Evolutionary conservation across 1,140 invertebrate species (phyloP).

Genomic region (Amyelois transitella): DNA sequence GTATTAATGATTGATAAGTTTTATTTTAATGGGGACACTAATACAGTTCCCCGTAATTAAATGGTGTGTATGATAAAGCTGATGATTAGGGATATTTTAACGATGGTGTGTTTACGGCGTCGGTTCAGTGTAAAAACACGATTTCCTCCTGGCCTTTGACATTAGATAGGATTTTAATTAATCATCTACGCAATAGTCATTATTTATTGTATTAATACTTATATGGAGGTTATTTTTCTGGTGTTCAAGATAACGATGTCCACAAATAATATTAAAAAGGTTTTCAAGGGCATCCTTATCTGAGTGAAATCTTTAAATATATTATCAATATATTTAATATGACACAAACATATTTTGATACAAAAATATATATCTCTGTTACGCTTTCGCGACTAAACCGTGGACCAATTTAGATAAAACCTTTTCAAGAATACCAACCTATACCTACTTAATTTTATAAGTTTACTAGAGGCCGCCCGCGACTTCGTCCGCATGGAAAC

Average conservation of each 20-base stretch:
- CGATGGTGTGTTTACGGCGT: slow-evolving; percentile 37
- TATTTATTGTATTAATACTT: not conserved
- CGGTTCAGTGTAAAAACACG: slow-evolving; percentile 28
- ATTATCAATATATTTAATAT: too few relatives aligned
- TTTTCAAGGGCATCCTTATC: not conserved
- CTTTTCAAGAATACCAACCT: too few relatives aligned
- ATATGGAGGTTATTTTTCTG: not conserved
- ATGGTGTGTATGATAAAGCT: slow-evolving; percentile 58
- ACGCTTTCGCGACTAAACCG: too few relatives aligned
- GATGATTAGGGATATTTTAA: slow-evolving; percentile 55
- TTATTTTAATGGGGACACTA: slow-evolving; percentile 38
- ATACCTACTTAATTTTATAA: too few relatives aligned
- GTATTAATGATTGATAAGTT: slow-evolving; percentile 37
- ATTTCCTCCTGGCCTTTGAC: slow-evolving; percentile 66
- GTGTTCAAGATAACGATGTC: not conserved
- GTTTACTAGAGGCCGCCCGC: too few relatives aligned
- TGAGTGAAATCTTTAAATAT: too few relatives aligned
- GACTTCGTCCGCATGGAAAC: too few relatives aligned
- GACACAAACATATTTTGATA: too few relatives aligned
- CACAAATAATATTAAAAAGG: not conserved
- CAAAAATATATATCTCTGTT: too few relatives aligned
- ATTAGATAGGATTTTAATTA: slow-evolving; percentile 36
- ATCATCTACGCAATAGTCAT: slow-evolving; percentile 13
- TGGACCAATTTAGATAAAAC: too few relatives aligned
- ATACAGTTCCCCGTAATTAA: slow-evolving; percentile 62